Conservation (phyloP, 2,797 vertebrate genomes). For the Enoplosus armatus region DNA sequence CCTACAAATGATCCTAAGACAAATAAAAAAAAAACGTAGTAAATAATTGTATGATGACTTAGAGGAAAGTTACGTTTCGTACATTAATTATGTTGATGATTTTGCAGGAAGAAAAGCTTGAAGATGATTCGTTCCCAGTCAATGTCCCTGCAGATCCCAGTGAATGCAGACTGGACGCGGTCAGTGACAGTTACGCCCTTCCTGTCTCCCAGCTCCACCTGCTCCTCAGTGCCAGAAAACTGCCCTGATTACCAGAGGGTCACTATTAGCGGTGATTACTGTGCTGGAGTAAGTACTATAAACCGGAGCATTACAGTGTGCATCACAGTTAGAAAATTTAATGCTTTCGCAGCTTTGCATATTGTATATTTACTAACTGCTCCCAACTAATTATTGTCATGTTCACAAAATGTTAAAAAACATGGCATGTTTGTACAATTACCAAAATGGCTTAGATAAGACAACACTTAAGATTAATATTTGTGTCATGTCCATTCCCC, state of each 20-base stretch:
- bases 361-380: not conserved
- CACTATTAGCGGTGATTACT: constrained; percentile 97
- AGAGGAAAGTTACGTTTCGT: too few species aligned
- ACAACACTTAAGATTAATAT: not conserved
- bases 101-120: constrained; percentile 93
- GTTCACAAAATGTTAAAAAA: not conserved
- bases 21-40: not conserved
- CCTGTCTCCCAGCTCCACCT: constrained; percentile 79
- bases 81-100: too few species aligned
- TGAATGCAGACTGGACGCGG: constrained; percentile 82
- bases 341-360: not conserved
- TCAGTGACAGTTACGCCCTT: constrained; percentile 67
- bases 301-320: not conserved
- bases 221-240: constrained; percentile 80
- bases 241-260: constrained; percentile 96
- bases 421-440: not conserved
- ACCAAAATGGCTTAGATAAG: not conserved
- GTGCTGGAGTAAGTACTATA: constrained; percentile 91
- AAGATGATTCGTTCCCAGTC: constrained; percentile 96
- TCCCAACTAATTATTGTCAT: not conserved
- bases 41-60: not conserved
- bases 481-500: constrained; percentile 17
- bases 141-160: constrained; percentile 90
- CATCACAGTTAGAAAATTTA: not conserved
- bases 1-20: not conserved